phyloP scores from a whole-genome alignment of 37 sponge, comb jelly and placozoan genomes.

The Dysidea cf. avara region DNA sequence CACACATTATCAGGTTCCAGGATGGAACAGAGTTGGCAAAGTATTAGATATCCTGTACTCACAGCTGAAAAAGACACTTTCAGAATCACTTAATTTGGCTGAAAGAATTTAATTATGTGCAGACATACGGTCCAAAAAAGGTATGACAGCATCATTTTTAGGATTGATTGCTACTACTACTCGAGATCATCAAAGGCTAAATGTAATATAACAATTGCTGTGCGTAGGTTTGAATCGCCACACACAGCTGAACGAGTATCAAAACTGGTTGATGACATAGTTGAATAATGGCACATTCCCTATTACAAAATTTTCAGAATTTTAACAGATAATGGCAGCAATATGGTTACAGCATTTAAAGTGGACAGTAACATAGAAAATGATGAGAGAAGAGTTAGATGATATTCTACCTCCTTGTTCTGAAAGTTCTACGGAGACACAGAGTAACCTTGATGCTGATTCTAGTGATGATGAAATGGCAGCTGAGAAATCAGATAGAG shows the following conservation, averaged over 20 bases:
- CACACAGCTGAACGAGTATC: constrained; percentile 9
- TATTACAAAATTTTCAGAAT: constrained; percentile 1
- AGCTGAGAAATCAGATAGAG: background rate
- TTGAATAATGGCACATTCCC: constrained; percentile 11
- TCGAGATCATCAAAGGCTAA: background rate
- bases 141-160: constrained; percentile 24
- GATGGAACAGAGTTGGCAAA: background rate
- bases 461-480: background rate
- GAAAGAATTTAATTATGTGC: constrained; percentile 4
- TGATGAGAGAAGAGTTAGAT: too few relatives aligned
- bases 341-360: constrained; percentile 31
- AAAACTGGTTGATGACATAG: constrained; percentile 2
- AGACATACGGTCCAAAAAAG: constrained; percentile 30
- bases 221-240: background rate
- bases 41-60: constrained; percentile 1
- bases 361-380: background rate
- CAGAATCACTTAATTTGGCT: background rate
- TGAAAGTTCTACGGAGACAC: too few relatives aligned
- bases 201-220: constrained; percentile 17
- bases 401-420: too few relatives aligned
- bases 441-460: too few relatives aligned
- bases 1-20: background rate
- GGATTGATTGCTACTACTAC: constrained; percentile 20
- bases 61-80: constrained; percentile 13
- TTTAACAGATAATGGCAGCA: constrained; percentile 38